Evolutionary conservation across 2,888 invertebrate genomes (phyloP).

Genomic region (Eristalis tenax): DNA sequence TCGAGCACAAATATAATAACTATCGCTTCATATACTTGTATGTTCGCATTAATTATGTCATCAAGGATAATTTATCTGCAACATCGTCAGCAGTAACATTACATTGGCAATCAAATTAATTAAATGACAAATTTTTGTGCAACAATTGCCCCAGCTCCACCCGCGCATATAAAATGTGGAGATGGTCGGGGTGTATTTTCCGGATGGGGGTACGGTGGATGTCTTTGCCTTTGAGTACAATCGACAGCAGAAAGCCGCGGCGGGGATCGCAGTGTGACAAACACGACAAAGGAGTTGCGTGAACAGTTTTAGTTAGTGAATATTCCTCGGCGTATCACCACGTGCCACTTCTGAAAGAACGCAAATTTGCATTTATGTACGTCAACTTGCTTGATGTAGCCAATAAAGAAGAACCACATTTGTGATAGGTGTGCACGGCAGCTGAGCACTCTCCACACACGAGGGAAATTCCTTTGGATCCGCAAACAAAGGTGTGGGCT

Average conservation of each 20-base stretch:
- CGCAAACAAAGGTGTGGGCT: conserved; percentile 21
- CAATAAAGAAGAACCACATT: conserved; percentile 35
- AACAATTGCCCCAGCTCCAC: conserved; percentile 16
- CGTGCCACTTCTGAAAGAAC: conserved; percentile 24
- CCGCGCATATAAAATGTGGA: background rate
- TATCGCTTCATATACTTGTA: conserved; percentile 18
- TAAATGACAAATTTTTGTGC: conserved; percentile 40
- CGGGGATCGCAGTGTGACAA: background rate
- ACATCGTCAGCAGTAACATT: conserved; percentile 8
- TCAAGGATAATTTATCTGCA: conserved; percentile 37
- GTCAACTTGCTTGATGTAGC: conserved; percentile 40
- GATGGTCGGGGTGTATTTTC: background rate
- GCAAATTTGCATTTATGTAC: conserved; percentile 46
- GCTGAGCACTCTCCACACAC: background rate
- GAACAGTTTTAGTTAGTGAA: conserved; percentile 34
- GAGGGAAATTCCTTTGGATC: background rate
- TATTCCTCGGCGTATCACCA: conserved; percentile 24
- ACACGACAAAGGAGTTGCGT: conserved; percentile 15
- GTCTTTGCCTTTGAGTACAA: background rate
- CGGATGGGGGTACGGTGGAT: background rate
- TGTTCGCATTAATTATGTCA: conserved; percentile 40
- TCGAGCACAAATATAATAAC: conserved; percentile 19
- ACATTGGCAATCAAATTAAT: conserved; percentile 33
- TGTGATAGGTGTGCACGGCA: background rate
- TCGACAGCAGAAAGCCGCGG: background rate